Base-by-base conservation (phyloP, 2,888 invertebrate genomes). In the Arctia plantaginis region DNA sequence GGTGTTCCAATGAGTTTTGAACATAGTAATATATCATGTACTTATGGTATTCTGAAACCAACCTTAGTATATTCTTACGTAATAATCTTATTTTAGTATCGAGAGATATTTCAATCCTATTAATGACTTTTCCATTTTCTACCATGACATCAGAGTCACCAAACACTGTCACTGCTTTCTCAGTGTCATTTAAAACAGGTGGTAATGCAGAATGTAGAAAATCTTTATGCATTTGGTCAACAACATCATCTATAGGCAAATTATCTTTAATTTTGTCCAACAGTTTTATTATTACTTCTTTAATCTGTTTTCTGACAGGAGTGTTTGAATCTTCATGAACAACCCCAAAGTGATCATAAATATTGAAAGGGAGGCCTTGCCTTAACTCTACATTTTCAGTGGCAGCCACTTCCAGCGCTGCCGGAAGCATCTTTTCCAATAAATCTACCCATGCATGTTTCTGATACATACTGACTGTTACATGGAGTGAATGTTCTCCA, bases 391-490 rank as follows among this genome's bases (percentile, higher is more conserved):
- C 91, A 91, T 98, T 97, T 73, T 97, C 96, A 74, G 95, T 95
- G 33, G 98, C 97, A 0, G 99, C 98, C 73, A 94, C 93, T 84
- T 97, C 96, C 74, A 99, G 86, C 0, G 99, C 98, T 51, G 96
- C 92, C 0, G 98, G 98, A 65, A 99, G 81, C 79, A 97, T 90
- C 95, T 97, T 97, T 89, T 99, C 98, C 80, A 99, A 94, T 12
- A 99, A 96, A 95, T 99, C 99, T 41, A 97, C 98, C 97, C 98
- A 99, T 0, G 98, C 97, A 89, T 98, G 98, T 86, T 97, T 97
- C 89, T 99, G 99, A 89, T 98, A 99, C 86, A 98, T 97, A 69
- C 99, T 99, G 8, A 99, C 94, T 0, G 99, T 99, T 10, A 99
- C 97, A 91, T 99, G 99, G 4, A 99, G 96, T 2, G 99, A 99